Conservation (phyloP, 2,113 vertebrate genomes). For the Zosterops lateralis region DNA sequence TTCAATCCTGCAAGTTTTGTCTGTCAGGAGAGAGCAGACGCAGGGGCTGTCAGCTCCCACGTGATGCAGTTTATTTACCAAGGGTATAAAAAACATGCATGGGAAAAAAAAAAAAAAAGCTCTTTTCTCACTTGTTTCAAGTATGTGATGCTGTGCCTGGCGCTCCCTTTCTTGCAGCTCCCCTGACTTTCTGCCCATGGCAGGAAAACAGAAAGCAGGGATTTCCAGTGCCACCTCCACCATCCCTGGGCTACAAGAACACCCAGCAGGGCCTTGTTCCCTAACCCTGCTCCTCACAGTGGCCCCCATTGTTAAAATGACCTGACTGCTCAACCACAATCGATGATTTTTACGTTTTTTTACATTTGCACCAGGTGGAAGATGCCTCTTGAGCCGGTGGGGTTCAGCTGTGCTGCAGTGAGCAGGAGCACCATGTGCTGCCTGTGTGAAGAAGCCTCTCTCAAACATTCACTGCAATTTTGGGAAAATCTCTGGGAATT, state of each 20-base stretch:
- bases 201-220: background rate
- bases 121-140: background rate
- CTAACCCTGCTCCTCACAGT: background rate
- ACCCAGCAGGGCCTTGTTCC: fast-evolving
- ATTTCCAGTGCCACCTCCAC: background rate
- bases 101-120: fast-evolving
- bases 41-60: background rate
- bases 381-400: background rate
- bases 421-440: background rate
- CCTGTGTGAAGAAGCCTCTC: background rate
- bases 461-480: fast-evolving
- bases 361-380: background rate
- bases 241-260: background rate
- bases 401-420: background rate
- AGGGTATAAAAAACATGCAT: background rate
- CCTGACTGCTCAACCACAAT: background rate
- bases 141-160: background rate
- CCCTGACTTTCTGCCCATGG: background rate
- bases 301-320: background rate
- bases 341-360: background rate
- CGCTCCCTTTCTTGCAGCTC: fast-evolving
- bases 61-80: background rate
- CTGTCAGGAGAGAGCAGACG: background rate
- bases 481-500: background rate
- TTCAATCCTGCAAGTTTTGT: background rate